Evolutionary conservation across 2,113 vertebrate genomes (phyloP).

Genomic region (Myrmophylax atrothorax): DNA sequence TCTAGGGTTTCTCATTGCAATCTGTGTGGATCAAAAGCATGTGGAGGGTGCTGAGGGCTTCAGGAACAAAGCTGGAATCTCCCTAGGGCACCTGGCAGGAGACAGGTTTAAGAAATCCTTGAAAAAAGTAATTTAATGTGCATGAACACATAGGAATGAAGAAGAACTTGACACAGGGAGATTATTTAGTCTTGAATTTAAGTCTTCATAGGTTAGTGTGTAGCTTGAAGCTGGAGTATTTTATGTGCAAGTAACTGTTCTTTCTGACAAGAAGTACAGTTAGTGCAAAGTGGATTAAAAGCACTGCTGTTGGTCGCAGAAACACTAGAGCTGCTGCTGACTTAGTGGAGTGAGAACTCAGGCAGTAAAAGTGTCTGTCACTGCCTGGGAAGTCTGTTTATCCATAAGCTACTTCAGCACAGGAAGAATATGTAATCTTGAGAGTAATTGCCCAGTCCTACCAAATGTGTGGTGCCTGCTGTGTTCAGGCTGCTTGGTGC

Average conservation of each 20-base stretch:
- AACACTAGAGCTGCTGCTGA: neutral
- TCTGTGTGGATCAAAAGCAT: neutral
- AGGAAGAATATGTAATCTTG: neutral
- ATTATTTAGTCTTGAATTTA: neutral
- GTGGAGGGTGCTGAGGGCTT: neutral
- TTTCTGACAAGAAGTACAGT: neutral
- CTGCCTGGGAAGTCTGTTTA: neutral
- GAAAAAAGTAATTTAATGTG: neutral
- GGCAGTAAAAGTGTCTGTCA: neutral
- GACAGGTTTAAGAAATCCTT: neutral
- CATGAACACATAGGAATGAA: neutral
- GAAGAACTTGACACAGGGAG: neutral
- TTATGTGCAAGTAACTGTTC: neutral
- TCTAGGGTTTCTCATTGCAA: neutral
- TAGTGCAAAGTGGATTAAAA: neutral
- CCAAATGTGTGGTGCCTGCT: neutral
- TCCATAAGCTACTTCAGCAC: neutral
- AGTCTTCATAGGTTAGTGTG: neutral
- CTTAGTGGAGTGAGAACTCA: neutral
- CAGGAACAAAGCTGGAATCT: neutral
- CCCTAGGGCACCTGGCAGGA: neutral
- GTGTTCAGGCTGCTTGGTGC: neutral
- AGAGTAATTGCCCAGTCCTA: neutral
- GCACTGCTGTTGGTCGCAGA: neutral
- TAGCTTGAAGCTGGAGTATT: neutral